phyloP scores from a whole-genome alignment of 2,797 vertebrate species.

The Rhinogobio ventralis region DNA sequence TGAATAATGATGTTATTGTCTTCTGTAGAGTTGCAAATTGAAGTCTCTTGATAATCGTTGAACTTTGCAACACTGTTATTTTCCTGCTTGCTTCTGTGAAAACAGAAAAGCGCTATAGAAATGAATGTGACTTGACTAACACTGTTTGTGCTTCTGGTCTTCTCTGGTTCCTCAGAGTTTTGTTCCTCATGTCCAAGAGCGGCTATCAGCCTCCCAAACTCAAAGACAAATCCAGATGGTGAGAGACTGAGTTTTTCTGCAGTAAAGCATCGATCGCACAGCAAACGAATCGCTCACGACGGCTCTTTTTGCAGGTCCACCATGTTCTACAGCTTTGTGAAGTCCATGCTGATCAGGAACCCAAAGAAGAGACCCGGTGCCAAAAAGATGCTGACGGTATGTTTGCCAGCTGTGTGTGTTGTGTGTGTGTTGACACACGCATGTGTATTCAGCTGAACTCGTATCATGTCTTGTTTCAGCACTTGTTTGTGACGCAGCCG shows the following conservation, averaged over 20 bases:
- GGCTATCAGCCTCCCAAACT: slow-evolving; percentile 92
- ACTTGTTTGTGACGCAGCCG: slow-evolving; percentile 81
- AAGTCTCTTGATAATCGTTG: no score
- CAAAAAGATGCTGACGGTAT: slow-evolving; percentile 87
- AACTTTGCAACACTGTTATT: no score
- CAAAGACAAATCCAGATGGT: slow-evolving; percentile 91
- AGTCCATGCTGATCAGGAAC: slow-evolving; percentile 87
- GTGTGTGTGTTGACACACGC: not conserved
- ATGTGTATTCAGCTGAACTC: not conserved
- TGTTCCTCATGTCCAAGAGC: slow-evolving; percentile 94
- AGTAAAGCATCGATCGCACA: not conserved
- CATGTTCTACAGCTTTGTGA: slow-evolving; percentile 88
- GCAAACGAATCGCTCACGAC: not conserved
- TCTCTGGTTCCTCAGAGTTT: slow-evolving; percentile 74
- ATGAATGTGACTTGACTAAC: not conserved
- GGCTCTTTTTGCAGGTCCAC: slow-evolving; percentile 72
- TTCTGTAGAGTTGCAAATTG: not conserved
- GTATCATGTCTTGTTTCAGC: slow-evolving; percentile 68
- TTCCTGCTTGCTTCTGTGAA: not conserved
- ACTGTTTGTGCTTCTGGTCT: not conserved
- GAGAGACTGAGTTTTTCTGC: slow-evolving; percentile 13
- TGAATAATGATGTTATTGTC: not conserved
- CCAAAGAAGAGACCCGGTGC: slow-evolving; percentile 89
- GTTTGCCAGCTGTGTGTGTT: slow-evolving; percentile 44
- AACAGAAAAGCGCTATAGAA: not conserved